Conservation (phyloP, 2,888 invertebrate genomes). For the Fragum sueziense region DNA sequence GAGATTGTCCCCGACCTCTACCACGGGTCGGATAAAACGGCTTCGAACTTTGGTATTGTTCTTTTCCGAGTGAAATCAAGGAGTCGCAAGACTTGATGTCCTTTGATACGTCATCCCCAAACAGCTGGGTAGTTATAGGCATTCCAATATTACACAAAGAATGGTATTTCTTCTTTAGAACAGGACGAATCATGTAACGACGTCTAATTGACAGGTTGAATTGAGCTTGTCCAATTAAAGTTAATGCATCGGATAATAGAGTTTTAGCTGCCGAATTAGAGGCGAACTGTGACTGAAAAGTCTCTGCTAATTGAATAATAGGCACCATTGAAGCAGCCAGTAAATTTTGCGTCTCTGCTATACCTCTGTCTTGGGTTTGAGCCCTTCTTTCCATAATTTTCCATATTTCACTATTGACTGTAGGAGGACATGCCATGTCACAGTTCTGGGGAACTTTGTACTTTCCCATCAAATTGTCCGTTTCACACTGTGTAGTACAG, state of each 20-base stretch:
- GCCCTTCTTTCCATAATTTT: conserved; percentile 23
- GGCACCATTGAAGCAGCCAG: conserved; percentile 6
- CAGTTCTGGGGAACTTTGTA: conserved; percentile 30
- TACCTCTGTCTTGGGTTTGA: conserved; percentile 11
- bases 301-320: conserved; percentile 4
- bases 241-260: conserved; percentile 8
- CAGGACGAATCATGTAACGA: conserved; percentile 21
- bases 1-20: background rate
- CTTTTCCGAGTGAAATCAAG: background rate
- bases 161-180: conserved; percentile 29
- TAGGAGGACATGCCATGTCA: conserved; percentile 13
- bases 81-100: conserved; percentile 17
- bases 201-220: conserved; percentile 22
- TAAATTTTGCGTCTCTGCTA: conserved; percentile 36
- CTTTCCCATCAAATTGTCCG: conserved; percentile 13
- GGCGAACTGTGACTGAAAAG: background rate
- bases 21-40: no score
- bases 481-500: conserved; percentile 24
- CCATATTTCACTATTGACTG: conserved; percentile 37
- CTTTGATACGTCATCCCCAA: conserved; percentile 21
- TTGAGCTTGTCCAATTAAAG: conserved; percentile 30
- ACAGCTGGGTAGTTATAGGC: conserved; percentile 9
- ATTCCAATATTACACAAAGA: no score
- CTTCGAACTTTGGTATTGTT: background rate
- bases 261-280: conserved; percentile 9